These are phyloP conservation scores for Todiramphus chloris DNA, from an alignment of 2,113 vertebrate genomes.

Conservation along the genomic window DNA sequence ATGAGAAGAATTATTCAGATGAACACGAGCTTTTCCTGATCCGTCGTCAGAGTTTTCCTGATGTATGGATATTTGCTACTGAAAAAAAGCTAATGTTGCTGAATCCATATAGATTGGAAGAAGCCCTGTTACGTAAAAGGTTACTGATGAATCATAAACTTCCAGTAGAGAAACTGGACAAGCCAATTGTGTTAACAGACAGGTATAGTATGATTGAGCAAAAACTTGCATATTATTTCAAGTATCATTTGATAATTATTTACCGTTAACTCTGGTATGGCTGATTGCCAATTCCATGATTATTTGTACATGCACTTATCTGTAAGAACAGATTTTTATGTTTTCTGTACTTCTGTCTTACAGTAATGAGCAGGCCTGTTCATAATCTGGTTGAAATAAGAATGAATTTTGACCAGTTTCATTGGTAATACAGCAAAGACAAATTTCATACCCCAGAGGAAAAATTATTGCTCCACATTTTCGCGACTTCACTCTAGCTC, in stretches of 20 bases:
- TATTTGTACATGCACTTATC: neutral
- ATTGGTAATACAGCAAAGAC: neutral
- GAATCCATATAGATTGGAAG: slow-evolving; percentile 92
- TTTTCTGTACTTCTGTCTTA: neutral
- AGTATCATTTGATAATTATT: neutral
- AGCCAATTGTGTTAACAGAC: slow-evolving; percentile 85
- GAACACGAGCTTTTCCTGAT: slow-evolving; percentile 78
- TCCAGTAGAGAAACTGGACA: slow-evolving; percentile 82
- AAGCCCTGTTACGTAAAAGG: slow-evolving; percentile 87
- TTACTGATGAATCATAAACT: slow-evolving; percentile 91
- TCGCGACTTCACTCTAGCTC: neutral
- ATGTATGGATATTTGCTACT: slow-evolving; percentile 86
- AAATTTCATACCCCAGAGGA: neutral
- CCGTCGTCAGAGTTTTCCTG: slow-evolving; percentile 84
- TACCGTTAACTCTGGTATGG: neutral
- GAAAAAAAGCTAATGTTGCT: slow-evolving; percentile 84
- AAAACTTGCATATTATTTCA: neutral
- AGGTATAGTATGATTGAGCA: slow-evolving; percentile 77
- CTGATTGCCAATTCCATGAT: neutral
- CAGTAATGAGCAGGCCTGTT: neutral
- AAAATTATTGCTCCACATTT: neutral
- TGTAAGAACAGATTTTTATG: neutral
- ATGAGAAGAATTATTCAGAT: neutral
- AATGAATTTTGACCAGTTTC: neutral
- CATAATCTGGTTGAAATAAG: neutral